A percentile compares a stretch with the other conserved stretches of the same genome.
phyloP scores from a whole-genome alignment of 2,797 vertebrate species.

The Melanotaenia pygmaea region DNA sequence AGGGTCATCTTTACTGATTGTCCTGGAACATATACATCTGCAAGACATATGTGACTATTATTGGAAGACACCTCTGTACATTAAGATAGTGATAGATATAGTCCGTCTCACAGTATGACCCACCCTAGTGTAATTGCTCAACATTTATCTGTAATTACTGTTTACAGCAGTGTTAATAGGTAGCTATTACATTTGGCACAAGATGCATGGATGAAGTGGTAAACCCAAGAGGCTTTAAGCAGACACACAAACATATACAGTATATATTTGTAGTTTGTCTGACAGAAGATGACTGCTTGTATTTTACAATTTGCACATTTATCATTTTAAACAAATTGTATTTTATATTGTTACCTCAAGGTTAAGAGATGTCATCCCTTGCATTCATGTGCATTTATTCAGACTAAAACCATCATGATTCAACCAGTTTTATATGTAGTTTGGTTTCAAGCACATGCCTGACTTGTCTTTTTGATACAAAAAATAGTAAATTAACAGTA shows the following conservation, averaged over 20 bases:
- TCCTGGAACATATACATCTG: conserved; percentile 23
- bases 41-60: conserved; percentile 54
- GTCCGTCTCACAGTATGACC: conserved; percentile 55
- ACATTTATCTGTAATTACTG: conserved; percentile 80
- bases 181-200: conserved; percentile 72
- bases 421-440: neutral
- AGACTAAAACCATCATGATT: neutral
- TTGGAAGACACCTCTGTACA: conserved; percentile 58
- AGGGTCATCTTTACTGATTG: conserved; percentile 26
- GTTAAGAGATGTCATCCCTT: no score
- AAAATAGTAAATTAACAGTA: neutral
- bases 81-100: conserved; percentile 51
- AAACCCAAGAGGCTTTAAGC: conserved; percentile 44
- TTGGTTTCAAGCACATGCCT: neutral
- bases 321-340: neutral
- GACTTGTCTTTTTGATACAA: neutral
- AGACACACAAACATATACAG: conserved; percentile 16
- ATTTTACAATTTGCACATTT: no score
- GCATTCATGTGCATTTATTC: neutral
- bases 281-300: neutral
- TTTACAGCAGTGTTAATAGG: conserved; percentile 72
- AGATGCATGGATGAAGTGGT: conserved; percentile 40
- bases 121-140: conserved; percentile 72
- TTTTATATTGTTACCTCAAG: neutral
- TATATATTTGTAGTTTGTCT: neutral